Evolutionary conservation across 2,113 vertebrate species (phyloP).

Genomic region (Aythya baeri): DNA sequence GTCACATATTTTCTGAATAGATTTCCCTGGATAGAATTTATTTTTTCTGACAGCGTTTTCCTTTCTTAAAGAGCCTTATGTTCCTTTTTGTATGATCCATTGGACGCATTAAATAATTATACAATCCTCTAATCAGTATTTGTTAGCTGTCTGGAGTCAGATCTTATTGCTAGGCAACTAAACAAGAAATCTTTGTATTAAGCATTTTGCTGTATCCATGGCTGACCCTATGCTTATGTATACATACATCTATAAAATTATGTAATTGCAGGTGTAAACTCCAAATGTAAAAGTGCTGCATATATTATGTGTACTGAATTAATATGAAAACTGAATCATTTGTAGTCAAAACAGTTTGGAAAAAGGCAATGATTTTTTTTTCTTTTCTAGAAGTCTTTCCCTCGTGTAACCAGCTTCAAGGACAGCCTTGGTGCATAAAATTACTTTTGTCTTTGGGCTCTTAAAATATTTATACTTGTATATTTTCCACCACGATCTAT

Average conservation of each 20-base stretch:
- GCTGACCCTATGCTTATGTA: conserved; percentile 9
- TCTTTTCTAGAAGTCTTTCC: neutral
- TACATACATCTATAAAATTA: neutral
- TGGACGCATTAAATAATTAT: conserved; percentile 14
- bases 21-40: neutral
- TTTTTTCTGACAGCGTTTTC: neutral
- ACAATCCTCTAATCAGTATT: neutral
- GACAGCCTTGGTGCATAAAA: neutral
- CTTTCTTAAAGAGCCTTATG: neutral
- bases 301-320: conserved; percentile 33
- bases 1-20: neutral
- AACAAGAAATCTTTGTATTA: conserved; percentile 22
- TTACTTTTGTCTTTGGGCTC: neutral
- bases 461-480: neutral
- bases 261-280: neutral
- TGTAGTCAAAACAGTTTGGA: conserved; percentile 22
- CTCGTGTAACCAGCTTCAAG: neutral
- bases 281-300: neutral
- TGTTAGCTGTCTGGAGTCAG: conserved; percentile 28
- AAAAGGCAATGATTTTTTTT: conserved; percentile 1
- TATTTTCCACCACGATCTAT: neutral
- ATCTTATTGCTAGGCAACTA: conserved; percentile 67
- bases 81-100: neutral
- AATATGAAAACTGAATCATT: conserved; percentile 39
- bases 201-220: conserved; percentile 8